A percentile compares a stretch with the other conserved stretches of the same genome.
Conservation (phyloP, 2,797 vertebrate genomes). For the Lagodon rhomboides region DNA sequence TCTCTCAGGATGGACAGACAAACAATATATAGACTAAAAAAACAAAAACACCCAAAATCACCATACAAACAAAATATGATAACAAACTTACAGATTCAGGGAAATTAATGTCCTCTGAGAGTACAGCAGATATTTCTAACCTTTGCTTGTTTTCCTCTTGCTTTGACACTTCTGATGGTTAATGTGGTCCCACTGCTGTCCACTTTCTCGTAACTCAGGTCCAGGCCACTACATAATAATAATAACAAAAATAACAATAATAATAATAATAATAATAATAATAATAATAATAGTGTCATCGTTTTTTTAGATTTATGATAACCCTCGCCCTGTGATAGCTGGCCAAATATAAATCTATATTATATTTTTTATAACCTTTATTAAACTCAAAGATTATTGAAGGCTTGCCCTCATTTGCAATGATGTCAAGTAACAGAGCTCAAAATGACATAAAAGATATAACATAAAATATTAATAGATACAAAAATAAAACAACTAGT, state of each 20-base stretch:
- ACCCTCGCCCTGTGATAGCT: background rate
- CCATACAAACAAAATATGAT: background rate
- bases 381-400: too few species aligned
- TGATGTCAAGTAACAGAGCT: too few species aligned
- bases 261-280: too few species aligned
- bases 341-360: background rate
- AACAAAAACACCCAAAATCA: background rate
- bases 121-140: conserved; percentile 71
- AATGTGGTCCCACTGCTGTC: conserved; percentile 74
- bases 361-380: too few species aligned
- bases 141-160: conserved; percentile 85
- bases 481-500: too few species aligned
- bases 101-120: background rate
- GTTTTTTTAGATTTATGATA: background rate
- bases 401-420: too few species aligned
- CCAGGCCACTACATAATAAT: conserved; percentile 85
- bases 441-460: too few species aligned
- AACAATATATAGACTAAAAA: too few species aligned
- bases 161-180: conserved; percentile 87
- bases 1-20: too few species aligned
- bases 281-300: too few species aligned
- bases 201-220: conserved; percentile 81
- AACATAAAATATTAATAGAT: too few species aligned
- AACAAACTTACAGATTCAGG: background rate
- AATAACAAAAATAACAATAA: conserved; percentile 51